Base-by-base conservation (phyloP, 2,113 vertebrate genomes). In the Abramis brama region DNA sequence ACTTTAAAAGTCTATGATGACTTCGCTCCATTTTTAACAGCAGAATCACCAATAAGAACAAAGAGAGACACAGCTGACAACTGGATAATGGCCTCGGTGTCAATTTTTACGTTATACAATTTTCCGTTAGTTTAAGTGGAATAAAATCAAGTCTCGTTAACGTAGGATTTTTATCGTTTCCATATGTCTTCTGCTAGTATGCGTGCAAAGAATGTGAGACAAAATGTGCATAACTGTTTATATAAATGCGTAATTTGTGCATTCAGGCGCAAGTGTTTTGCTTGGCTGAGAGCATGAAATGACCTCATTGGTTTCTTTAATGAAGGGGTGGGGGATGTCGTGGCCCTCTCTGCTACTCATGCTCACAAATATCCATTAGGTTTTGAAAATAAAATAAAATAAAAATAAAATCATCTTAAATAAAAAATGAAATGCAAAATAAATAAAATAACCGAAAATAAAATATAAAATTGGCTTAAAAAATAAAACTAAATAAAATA, bases 41-140 rank as follows among this genome's bases (percentile, higher is more conserved):
- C 86, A 89, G 84, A 59, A 73, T 82, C 47, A 91, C 73, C 76
- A 27, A 68, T 43, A 4, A 52, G 0, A 23, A 50, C 43, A 80
- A 80, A 47, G 73, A 62, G 13, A 73, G 86, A 86, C 73, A 19
- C 43, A 59, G 1, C 1, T 74, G 33, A 43, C 25, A 52, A 23
- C 27, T 83, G 12, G 17, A 74, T 74, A 27, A n/a, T 17, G 52
- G 19, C 50, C 4, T 21, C 11, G 8, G 52, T 36, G 21, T 13
- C 30, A 62, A 0, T 62, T 62, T 43, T 45, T 25, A 62, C 0
- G 2, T 25, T 64, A 7, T 10, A 59, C 11, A n/a, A 15, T 39
- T 79, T 60, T 43, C 77, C 52, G 15, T 60, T 39, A 79, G 23
- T 79, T 23, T 79, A 60, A 23, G 13, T 60, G 55, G 55, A 15